Percentiles rank a stretch among this genome's conserved stretches.
Conservation (phyloP, 2,888 invertebrate species). For the Ramazzottius varieornatus region DNA sequence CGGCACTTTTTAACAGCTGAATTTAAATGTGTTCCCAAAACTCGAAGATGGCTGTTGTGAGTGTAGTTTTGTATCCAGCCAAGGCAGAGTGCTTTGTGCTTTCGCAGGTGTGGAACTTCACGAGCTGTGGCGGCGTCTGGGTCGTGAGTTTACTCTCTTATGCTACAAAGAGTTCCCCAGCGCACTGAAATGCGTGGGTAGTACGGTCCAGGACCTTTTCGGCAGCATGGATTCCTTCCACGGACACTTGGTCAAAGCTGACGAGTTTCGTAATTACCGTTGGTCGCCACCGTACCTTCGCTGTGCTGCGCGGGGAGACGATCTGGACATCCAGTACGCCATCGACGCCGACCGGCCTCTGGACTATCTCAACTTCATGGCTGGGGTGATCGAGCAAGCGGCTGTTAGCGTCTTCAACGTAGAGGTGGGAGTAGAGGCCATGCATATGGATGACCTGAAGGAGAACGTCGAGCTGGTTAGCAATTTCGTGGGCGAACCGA, state of each 20-base stretch:
- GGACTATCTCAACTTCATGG: background rate
- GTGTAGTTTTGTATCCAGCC: too few species aligned
- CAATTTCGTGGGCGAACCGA: background rate
- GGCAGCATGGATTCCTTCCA: background rate
- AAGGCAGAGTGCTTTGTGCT: too few species aligned
- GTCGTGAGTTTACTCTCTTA: background rate
- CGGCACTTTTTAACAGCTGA: too few species aligned
- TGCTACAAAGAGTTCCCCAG: background rate
- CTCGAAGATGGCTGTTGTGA: too few species aligned
- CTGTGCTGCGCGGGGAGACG: background rate
- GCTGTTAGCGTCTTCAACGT: background rate
- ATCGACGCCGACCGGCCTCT: background rate
- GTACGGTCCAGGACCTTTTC: background rate
- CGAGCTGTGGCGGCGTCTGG: background rate
- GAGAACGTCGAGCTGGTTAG: background rate
- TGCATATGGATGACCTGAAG: background rate
- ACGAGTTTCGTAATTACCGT: background rate
- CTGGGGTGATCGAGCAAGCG: background rate
- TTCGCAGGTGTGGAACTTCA: background rate
- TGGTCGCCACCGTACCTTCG: background rate
- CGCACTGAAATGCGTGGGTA: background rate
- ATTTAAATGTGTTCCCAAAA: too few species aligned
- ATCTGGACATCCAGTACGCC: slow-evolving; percentile 1
- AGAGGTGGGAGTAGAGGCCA: background rate
- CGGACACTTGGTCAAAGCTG: background rate